Percentiles rank a stretch among this genome's conserved stretches.
These are phyloP conservation scores for Tryphoninae sp. DNA, from an alignment of 2,888 invertebrate genomes.

Conservation along the genomic window DNA sequence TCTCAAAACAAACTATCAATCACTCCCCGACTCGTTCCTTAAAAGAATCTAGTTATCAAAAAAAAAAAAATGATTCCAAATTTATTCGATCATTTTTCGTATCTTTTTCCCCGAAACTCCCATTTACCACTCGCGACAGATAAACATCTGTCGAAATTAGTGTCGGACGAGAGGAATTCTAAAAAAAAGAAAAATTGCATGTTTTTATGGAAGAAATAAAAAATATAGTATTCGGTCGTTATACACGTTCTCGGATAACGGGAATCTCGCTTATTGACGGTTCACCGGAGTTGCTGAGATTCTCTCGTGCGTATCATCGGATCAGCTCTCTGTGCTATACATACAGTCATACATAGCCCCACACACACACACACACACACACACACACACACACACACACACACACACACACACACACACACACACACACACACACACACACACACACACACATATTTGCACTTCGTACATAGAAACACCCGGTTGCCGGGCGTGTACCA, in stretches of 20 bases:
- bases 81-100: not conserved
- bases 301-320: constrained; percentile 59
- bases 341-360: not conserved
- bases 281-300: constrained; percentile 52
- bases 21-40: not conserved
- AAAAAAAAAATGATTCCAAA: not conserved
- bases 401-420: not conserved
- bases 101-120: not conserved
- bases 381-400: not conserved
- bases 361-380: not conserved
- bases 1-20: not conserved
- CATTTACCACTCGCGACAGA: not conserved
- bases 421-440: not conserved
- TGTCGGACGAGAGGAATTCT: not conserved
- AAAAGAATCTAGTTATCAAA: not conserved
- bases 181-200: constrained; percentile 31
- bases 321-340: constrained; percentile 37
- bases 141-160: not conserved
- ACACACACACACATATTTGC: constrained; percentile 19
- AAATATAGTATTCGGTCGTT: constrained; percentile 30
- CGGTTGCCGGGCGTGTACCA: constrained; percentile 29
- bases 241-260: constrained; percentile 40
- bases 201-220: not conserved
- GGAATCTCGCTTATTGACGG: constrained; percentile 55
- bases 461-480: constrained; percentile 47